Base-by-base conservation (phyloP, 2,113 vertebrate genomes). In the Bagarius yarrelli region DNA sequence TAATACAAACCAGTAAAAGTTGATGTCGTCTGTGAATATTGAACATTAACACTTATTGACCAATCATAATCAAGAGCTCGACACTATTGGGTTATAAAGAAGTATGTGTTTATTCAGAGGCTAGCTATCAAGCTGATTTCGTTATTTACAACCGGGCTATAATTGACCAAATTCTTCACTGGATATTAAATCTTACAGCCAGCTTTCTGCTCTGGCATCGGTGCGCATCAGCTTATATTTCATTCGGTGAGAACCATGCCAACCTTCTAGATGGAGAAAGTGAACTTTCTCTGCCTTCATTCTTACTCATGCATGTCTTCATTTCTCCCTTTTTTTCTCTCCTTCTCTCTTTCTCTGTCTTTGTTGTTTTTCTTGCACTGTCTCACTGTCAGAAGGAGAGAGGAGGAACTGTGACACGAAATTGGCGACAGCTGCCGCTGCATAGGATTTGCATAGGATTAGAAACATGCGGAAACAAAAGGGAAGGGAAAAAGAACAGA, bases 161-260 rank as follows among this genome's bases (percentile, higher is more conserved):
- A 89, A 89, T 86, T 89, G 78, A 76, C 83, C 79, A 81, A 71
- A 87, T 83, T 87, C 85, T 82, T 76, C 67, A 27, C 19, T 85
- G 83, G 85, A 88, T 80, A 85, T 77, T 85, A 57, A 76, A 83
- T 83, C 81, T 80, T 70, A 79, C 34, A 47, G 40, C 81, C 66
- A 9, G 19, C 63, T 1, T 2, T 71, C 78, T 23, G 44, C 44
- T 63, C 78, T 85, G 82, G 63, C 72, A 83, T 80, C 66, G 83
- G 27, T 85, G 67, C 74, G 76, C 85, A 40, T 79, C 72, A n/a
- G 60, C 82, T 86, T 83, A 53, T 83, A 71, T 88, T 84, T 84
- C 57, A 86, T 84, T 81, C 81, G 21, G 83, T 83, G 79, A 88
- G 89, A 71, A 88, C 69, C 44, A 80, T 44, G 25, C 16, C 36